Conservation (phyloP, 2,113 vertebrate species). For the Papio anubis region DNA sequence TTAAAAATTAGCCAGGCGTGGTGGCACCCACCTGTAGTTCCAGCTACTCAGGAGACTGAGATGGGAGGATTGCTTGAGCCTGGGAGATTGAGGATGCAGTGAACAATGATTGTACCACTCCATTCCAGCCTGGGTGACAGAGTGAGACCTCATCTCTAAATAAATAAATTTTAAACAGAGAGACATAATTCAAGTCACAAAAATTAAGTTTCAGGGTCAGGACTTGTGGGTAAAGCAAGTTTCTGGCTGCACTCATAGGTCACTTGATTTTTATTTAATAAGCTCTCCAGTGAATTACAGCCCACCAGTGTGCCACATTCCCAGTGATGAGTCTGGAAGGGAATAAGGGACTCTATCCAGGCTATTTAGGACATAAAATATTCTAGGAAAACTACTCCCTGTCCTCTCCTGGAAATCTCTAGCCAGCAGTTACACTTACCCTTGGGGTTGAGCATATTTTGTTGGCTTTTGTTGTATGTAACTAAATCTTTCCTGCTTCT, state of each 20-base stretch:
- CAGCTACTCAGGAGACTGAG: neutral
- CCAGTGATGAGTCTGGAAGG: neutral
- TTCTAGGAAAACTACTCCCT: neutral
- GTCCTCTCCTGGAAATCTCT: neutral
- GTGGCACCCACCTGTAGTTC: neutral
- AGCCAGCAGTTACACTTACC: neutral
- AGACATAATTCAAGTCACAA: neutral
- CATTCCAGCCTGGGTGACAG: neutral
- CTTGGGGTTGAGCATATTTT: neutral
- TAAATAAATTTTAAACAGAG: neutral
- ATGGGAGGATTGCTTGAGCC: neutral
- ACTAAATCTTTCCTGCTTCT: constrained; percentile 62
- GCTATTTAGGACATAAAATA: neutral
- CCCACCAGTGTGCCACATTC: neutral
- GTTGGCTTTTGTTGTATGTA: constrained; percentile 35
- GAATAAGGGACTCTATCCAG: neutral
- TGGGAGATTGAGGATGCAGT: neutral
- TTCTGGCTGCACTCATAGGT: neutral
- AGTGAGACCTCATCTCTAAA: neutral
- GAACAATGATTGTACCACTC: neutral
- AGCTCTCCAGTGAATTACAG: neutral
- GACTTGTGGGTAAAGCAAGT: neutral
- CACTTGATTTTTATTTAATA: neutral
- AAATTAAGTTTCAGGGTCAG: neutral
- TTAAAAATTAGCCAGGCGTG: neutral